phyloP scores from a whole-genome alignment of 30 jellyfish, hydroid and myxozoan genomes.

The Euphysa ruthae region DNA sequence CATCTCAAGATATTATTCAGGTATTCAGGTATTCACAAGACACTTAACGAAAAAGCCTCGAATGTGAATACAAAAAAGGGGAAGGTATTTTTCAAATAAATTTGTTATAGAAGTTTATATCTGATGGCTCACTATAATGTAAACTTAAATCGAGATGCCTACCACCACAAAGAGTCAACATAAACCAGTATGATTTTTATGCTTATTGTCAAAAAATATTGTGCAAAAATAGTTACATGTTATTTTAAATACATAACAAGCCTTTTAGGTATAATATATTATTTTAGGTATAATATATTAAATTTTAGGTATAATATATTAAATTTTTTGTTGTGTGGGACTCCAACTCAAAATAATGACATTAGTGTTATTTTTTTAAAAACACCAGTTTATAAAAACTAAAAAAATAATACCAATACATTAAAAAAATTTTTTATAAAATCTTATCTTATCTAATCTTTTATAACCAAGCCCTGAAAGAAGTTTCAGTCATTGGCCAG shows the following conservation, averaged over 20 bases:
- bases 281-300: too few species aligned
- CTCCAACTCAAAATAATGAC: not conserved
- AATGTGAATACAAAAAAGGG: conserved; percentile 30
- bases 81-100: not conserved
- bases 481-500: too few species aligned
- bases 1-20: conserved; percentile 6
- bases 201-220: conserved; percentile 1
- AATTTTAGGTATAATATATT: not conserved
- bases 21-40: not conserved
- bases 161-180: conserved; percentile 8
- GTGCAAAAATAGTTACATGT: not conserved
- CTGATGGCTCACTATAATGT: not conserved
- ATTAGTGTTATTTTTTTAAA: too few species aligned
- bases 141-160: conserved; percentile 9
- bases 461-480: too few species aligned
- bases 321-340: not conserved
- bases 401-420: too few species aligned
- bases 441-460: too few species aligned
- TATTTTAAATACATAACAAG: not conserved
- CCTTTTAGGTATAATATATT: not conserved
- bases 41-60: not conserved
- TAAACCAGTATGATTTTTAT: conserved; percentile 20
- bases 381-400: too few species aligned
- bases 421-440: too few species aligned
- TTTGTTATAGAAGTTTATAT: conserved; percentile 8